phyloP scores from a whole-genome alignment of 2,113 vertebrate species.

The Eupsittula cactorum region DNA sequence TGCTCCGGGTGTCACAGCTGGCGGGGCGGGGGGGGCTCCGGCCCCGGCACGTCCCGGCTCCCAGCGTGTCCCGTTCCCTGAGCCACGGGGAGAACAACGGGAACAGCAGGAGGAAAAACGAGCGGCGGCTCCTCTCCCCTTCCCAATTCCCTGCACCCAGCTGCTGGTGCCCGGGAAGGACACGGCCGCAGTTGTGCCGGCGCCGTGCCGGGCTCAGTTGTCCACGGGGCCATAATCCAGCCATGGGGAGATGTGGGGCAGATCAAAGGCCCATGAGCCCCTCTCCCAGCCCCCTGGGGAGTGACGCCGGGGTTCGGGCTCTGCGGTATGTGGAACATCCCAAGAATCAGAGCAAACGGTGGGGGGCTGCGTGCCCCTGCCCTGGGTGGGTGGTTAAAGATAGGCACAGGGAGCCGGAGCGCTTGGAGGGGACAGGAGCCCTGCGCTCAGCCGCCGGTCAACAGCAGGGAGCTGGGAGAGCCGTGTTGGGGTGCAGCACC shows the following conservation, averaged over 20 bases:
- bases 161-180: accelerated
- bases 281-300: background rate
- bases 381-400: background rate
- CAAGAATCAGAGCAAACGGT: constrained; percentile 37
- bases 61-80: background rate
- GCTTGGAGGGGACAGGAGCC: background rate
- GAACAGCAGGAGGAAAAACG: background rate
- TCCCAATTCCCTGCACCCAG: background rate
- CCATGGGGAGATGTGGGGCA: background rate
- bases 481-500: background rate
- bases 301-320: accelerated
- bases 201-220: constrained; percentile 19
- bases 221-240: background rate
- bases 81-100: background rate
- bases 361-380: background rate
- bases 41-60: background rate
- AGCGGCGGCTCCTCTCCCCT: background rate
- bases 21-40: background rate
- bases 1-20: constrained; percentile 53
- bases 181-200: background rate
- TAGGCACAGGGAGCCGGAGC: background rate
- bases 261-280: background rate
- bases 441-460: accelerated
- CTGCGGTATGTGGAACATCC: background rate
- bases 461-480: background rate